Evolutionary conservation across 2,113 vertebrate species (phyloP), one percentile per base, ranked within the genome.

Genomic region (Osmerus eperlanus): DNA sequence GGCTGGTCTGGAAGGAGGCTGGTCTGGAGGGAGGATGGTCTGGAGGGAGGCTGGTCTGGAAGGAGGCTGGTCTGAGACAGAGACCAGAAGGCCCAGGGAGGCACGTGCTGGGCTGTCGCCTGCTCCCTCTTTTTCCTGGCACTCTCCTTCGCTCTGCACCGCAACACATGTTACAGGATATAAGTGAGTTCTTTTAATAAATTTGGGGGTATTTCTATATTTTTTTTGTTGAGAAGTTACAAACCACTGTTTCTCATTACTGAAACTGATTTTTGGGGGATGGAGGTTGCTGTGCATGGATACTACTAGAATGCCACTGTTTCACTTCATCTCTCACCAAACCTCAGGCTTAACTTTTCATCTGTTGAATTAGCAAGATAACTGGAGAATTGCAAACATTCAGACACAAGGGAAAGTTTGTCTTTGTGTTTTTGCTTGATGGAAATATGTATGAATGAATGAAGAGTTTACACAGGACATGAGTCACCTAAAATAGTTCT

Each of bases 131-230:
- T 91, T 91, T 92, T 92, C 89, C 91, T 92, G 90, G 90, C 92
- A 68, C 71, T 76, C 72, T 72, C 74, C 77, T 65, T 81, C 62
- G 32, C 59, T 71, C 81, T 82, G 74, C 71, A 91, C 91, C 89
- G 76, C 90, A 91, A 91, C 90, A 92, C 87, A 91, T 91, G 90
- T 90, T 91, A 89, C 83, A 91, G 89, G 87, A 91, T 88, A 90
- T 86, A 92, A 91, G 88, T 84, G 82, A 89, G 89, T 90, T 90
- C 85, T 91, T 90, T 86, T 91, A 91, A 91, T 92, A 90, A 84
- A 88, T 87, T 87, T 88, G 76, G 83, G 86, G 81, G 77, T 83
- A 85, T 91, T 86, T 86, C 76, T 86, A 79, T 88, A 23, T 23
- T 81, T 71, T 81, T 81, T 86, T 85, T 84, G 82, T 41, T 41